A percentile compares a stretch with the other conserved stretches of the same genome.
Evolutionary conservation across 2,888 invertebrate genomes (phyloP).

Genomic region (Dynastes tityus): DNA sequence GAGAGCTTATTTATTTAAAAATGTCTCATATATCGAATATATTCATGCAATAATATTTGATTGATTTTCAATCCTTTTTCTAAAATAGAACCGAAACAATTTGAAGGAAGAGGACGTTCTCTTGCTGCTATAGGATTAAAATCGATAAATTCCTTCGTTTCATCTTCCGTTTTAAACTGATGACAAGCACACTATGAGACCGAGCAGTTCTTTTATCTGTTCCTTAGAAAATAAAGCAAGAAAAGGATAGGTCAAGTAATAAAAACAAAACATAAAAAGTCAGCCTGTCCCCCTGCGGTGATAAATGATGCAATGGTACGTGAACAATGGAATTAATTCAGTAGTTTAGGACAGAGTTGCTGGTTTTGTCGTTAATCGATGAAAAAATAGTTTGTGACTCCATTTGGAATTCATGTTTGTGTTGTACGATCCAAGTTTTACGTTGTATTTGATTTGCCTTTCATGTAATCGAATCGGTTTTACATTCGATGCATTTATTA

Average conservation of each 20-base stretch:
- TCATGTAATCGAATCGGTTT: too few species aligned
- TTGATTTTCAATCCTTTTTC: too few species aligned
- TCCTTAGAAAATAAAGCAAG: not conserved
- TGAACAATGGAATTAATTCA: not conserved
- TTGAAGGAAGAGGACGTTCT: too few species aligned
- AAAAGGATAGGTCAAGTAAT: not conserved
- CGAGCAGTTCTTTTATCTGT: not conserved
- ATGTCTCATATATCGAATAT: too few species aligned
- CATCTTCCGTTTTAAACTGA: not conserved
- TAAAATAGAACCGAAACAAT: too few species aligned
- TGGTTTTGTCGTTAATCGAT: not conserved
- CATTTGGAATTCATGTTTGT: not conserved
- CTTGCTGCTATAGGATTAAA: not conserved
- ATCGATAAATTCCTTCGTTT: slow-evolving; percentile 5
- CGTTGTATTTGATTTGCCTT: too few species aligned
- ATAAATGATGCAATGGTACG: not conserved
- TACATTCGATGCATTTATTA: too few species aligned
- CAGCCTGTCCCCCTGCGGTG: not conserved
- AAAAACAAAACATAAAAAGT: slow-evolving; percentile 6
- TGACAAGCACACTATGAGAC: not conserved
- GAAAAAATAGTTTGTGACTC: not conserved
- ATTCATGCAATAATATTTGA: too few species aligned
- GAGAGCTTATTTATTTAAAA: too few species aligned
- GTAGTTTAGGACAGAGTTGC: not conserved
- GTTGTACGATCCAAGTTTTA: not conserved